These are phyloP conservation scores for Epizoanthus fatuus DNA, from an alignment of 92 coral and sea anemone species.

Conservation along the genomic window DNA sequence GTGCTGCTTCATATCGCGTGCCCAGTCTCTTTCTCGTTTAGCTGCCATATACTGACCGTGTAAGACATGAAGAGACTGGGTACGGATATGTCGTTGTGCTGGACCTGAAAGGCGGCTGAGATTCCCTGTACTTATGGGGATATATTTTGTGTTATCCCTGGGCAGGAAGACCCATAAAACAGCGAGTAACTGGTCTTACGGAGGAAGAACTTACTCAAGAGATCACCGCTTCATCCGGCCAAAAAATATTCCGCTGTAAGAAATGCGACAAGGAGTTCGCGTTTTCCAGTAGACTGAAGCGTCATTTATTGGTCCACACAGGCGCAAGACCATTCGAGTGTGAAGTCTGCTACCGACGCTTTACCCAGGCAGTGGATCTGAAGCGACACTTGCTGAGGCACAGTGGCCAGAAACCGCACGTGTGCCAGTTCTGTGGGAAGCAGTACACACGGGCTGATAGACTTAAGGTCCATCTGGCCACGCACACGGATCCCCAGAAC, in stretches of 20 bases:
- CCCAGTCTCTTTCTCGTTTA: constrained; percentile 49
- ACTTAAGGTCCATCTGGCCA: constrained; percentile 85
- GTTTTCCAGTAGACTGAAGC: constrained; percentile 94
- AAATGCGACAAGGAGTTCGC: constrained; percentile 99
- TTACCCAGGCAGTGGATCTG: constrained; percentile 97
- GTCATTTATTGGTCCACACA: constrained; percentile 99
- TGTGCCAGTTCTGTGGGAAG: constrained; percentile 97
- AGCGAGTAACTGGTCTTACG: constrained; percentile 91
- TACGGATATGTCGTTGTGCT: constrained; percentile 26
- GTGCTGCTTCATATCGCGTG: constrained; percentile 58
- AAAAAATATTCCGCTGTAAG: constrained; percentile 93
- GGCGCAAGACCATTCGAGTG: constrained; percentile 99
- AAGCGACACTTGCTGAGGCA: constrained; percentile 98
- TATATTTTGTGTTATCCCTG: constrained; percentile 17
- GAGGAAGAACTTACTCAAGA: constrained; percentile 95
- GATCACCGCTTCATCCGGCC: constrained; percentile 89
- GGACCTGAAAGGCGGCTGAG: constrained; percentile 14
- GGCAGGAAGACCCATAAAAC: constrained; percentile 89
- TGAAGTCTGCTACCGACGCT: constrained; percentile 95
- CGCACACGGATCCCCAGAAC: constrained; percentile 78
- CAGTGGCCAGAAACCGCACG: constrained; percentile 94
- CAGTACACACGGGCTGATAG: constrained; percentile 98
- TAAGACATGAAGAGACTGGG: constrained; percentile 11
- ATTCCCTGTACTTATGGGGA: constrained; percentile 44
- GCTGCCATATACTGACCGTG: constrained; percentile 47